These are phyloP conservation scores for Clangula hyemalis DNA, from an alignment of 2,797 vertebrate genomes.

Conservation along the genomic window DNA sequence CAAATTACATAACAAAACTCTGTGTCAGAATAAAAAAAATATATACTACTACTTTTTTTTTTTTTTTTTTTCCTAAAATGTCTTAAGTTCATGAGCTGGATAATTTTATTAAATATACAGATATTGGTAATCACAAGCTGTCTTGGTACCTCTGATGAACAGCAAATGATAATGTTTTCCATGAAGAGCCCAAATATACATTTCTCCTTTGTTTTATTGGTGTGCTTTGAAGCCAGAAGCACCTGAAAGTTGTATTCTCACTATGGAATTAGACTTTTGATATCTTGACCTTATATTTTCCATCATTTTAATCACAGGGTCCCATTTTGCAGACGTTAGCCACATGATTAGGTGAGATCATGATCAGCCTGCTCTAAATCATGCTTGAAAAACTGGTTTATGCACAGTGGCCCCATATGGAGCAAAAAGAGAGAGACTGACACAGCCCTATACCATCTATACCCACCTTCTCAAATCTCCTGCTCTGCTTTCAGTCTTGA, in stretches of 20 bases:
- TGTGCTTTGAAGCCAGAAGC: background rate
- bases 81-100: background rate
- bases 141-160: slow-evolving; percentile 17
- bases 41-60: background rate
- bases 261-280: background rate
- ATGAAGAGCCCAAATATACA: slow-evolving; percentile 1
- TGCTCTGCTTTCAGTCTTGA: background rate
- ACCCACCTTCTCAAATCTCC: background rate
- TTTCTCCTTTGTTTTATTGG: slow-evolving; percentile 35
- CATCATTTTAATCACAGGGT: background rate
- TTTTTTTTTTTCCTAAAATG: background rate
- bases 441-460: background rate
- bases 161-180: slow-evolving; percentile 26
- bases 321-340: background rate
- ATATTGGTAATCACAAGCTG: background rate
- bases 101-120: background rate
- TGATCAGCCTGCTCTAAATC: background rate
- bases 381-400: background rate
- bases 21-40: background rate
- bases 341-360: background rate
- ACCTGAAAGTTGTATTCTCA: background rate
- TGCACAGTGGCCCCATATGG: background rate
- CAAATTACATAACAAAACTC: background rate
- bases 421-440: background rate
- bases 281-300: background rate